These are phyloP conservation scores for Sorex araneus DNA, from an alignment of 2,113 vertebrate species.

Conservation along the genomic window DNA sequence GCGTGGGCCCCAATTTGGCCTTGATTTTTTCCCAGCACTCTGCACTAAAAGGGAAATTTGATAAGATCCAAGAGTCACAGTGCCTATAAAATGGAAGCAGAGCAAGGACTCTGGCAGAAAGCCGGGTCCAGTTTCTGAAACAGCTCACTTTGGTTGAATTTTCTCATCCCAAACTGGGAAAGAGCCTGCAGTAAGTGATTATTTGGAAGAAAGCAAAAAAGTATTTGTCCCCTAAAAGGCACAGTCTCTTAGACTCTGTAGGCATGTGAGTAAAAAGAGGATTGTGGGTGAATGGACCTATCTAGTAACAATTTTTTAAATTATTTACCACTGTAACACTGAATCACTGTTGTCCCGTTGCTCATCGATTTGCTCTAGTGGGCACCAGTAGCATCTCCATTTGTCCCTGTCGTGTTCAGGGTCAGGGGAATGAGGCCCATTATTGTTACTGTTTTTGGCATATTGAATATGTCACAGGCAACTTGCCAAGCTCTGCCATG, in stretches of 20 bases:
- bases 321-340: background rate
- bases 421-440: too few species aligned
- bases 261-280: background rate
- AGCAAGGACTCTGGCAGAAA: conserved; percentile 22
- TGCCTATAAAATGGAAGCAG: conserved; percentile 32
- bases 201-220: conserved; percentile 56
- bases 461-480: too few species aligned
- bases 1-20: background rate
- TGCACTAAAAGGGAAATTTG: conserved; percentile 24
- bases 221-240: conserved; percentile 33
- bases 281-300: background rate
- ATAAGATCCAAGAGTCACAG: conserved; percentile 47
- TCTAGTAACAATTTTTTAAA: background rate
- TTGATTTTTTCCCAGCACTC: conserved; percentile 35
- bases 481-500: too few species aligned
- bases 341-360: too few species aligned
- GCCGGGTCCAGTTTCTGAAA: background rate
- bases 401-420: too few species aligned
- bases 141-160: conserved; percentile 7
- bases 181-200: conserved; percentile 61
- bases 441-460: too few species aligned
- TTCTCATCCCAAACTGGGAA: background rate
- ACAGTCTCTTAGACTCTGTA: background rate
- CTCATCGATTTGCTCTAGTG: too few species aligned
- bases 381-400: too few species aligned